Conservation (phyloP, 2,888 invertebrate genomes). For the Agriopis leucophaearia region DNA sequence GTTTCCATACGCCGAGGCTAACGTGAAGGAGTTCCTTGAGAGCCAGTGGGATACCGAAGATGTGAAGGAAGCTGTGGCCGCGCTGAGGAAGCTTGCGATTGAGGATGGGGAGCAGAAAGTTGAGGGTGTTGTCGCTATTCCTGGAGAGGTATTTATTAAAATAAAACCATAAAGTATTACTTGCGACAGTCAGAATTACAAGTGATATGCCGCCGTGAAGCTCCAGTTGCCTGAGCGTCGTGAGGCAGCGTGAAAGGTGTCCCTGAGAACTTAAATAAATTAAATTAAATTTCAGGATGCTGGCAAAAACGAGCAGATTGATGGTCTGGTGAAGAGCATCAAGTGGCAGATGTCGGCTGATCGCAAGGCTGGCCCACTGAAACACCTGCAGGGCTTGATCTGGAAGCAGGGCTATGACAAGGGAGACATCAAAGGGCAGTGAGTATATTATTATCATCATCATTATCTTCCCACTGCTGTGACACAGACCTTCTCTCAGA, state of each 20-base stretch:
- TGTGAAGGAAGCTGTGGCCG: conserved; percentile 89
- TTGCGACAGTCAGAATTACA: no score
- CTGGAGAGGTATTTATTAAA: conserved; percentile 77
- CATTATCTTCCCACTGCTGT: no score
- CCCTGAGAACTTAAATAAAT: no score
- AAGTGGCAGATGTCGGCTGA: conserved; percentile 94
- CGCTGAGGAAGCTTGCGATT: conserved; percentile 87
- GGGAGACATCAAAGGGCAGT: conserved; percentile 95
- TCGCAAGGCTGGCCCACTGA: conserved; percentile 92
- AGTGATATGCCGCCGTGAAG: no score
- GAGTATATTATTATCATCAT: conserved; percentile 78
- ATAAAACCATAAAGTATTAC: no score
- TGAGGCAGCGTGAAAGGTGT: no score
- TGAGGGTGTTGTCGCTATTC: conserved; percentile 85
- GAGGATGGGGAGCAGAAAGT: conserved; percentile 86
- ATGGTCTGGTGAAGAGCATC: conserved; percentile 90
- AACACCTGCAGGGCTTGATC: conserved; percentile 95
- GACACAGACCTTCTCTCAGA: no score
- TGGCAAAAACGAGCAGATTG: conserved; percentile 83
- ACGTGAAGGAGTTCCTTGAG: conserved; percentile 90
- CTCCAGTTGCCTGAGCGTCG: no score
- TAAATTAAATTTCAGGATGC: conserved; percentile 67
- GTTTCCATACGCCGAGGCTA: conserved; percentile 91
- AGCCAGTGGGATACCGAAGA: conserved; percentile 90
- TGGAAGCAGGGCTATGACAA: conserved; percentile 94